Percentiles rank a stretch among this genome's conserved stretches.
phyloP scores from a whole-genome alignment of 2,113 vertebrate genomes.

The Syngnathus floridae region DNA sequence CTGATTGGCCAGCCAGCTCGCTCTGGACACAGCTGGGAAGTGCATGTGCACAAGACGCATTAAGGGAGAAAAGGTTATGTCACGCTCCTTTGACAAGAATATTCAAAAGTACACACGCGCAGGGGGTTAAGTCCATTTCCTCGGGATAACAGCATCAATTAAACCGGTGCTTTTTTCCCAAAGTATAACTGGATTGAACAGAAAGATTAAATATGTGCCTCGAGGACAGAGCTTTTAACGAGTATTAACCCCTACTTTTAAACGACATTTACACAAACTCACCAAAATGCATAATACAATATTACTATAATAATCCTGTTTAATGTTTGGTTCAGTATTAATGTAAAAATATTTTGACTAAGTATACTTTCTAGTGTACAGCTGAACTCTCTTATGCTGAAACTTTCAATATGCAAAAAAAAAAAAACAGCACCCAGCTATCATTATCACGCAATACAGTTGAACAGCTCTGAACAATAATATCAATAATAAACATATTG shows the following conservation, averaged over 20 bases:
- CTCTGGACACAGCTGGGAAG: slow-evolving; percentile 70
- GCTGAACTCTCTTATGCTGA: too few relatives aligned
- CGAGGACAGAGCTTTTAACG: not conserved
- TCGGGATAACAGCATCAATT: slow-evolving; percentile 13
- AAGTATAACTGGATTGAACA: not conserved
- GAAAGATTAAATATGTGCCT: not conserved
- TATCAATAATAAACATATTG: not conserved
- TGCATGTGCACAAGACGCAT: slow-evolving; percentile 67
- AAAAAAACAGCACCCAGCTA: too few relatives aligned
- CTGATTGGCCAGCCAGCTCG: slow-evolving; percentile 48
- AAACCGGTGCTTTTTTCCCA: slow-evolving; percentile 11
- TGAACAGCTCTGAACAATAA: not conserved
- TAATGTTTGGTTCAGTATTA: not conserved
- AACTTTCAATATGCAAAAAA: too few relatives aligned
- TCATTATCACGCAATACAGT: not conserved
- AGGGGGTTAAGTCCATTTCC: slow-evolving; percentile 35
- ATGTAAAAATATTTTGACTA: not conserved
- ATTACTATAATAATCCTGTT: too few relatives aligned
- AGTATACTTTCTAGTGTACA: too few relatives aligned
- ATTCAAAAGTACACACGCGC: slow-evolving; percentile 54
- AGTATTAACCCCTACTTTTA: not conserved
- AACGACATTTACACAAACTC: too few relatives aligned
- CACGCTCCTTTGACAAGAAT: slow-evolving; percentile 65
- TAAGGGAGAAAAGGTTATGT: slow-evolving; percentile 68
- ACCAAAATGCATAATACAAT: too few relatives aligned